These are phyloP conservation scores for Archegozetes longisetosus DNA, from an alignment of 1,140 invertebrate species.

Conservation along the genomic window DNA sequence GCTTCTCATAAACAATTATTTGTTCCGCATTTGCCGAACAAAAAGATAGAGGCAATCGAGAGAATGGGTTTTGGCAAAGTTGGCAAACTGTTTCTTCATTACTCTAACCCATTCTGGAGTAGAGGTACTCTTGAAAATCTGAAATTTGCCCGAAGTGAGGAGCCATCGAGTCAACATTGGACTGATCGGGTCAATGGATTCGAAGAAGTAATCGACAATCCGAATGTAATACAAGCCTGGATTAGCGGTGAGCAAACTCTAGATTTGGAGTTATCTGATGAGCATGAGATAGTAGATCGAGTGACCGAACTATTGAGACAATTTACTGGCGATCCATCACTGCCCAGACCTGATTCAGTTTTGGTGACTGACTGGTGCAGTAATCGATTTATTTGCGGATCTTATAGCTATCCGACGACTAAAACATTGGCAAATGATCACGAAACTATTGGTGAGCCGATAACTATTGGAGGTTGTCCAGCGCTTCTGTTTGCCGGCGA, in stretches of 20 bases:
- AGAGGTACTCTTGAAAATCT: conserved; percentile 21
- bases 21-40: conserved; percentile 37
- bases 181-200: conserved; percentile 50
- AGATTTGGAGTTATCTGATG: conserved; percentile 55
- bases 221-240: conserved; percentile 53
- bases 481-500: too few species aligned
- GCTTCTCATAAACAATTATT: conserved; percentile 35
- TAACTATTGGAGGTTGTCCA: too few species aligned
- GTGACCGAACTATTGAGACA: neutral
- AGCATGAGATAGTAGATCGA: conserved; percentile 32
- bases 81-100: conserved; percentile 56
- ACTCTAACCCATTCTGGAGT: conserved; percentile 41
- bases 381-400: conserved; percentile 10
- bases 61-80: conserved; percentile 47
- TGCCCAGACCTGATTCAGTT: conserved; percentile 28
- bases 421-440: too few species aligned
- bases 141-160: conserved; percentile 6
- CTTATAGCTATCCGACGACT: conserved; percentile 6
- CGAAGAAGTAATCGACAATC: conserved; percentile 43
- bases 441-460: too few species aligned
- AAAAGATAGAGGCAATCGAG: conserved; percentile 29
- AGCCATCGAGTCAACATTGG: too few species aligned
- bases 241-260: conserved; percentile 52
- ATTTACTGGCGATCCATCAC: conserved; percentile 32
- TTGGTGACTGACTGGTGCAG: neutral